Evolutionary conservation across 2,888 invertebrate species (phyloP).

Genomic region (Standfussiana lucernea): DNA sequence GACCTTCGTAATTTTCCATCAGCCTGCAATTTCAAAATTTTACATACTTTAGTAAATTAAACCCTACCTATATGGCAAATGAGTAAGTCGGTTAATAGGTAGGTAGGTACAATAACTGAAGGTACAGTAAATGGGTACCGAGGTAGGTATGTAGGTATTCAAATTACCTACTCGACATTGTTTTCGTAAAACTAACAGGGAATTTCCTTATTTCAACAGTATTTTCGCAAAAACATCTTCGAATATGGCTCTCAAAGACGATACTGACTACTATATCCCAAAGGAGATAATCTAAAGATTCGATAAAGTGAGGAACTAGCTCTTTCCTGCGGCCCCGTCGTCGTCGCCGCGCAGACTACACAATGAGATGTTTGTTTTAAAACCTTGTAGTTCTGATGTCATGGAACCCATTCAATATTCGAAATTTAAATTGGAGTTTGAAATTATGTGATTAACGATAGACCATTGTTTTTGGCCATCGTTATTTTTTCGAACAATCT

Average conservation of each 20-base stretch:
- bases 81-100: background rate
- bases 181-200: constrained; percentile 39
- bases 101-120: background rate
- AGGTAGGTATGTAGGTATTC: background rate
- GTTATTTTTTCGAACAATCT: background rate
- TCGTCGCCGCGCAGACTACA: constrained; percentile 37
- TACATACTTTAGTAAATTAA: background rate
- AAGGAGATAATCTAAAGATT: constrained; percentile 62
- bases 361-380: constrained; percentile 52
- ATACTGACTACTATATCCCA: constrained; percentile 57
- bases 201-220: constrained; percentile 40
- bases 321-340: constrained; percentile 31
- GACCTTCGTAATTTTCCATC: background rate
- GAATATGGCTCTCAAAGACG: constrained; percentile 46
- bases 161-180: constrained; percentile 20
- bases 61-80: background rate
- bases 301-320: constrained; percentile 53
- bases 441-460: background rate
- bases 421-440: background rate
- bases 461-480: too few species aligned
- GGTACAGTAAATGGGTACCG: background rate
- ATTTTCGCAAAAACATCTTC: constrained; percentile 42
- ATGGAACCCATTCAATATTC: constrained; percentile 1
- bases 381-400: constrained; percentile 24
- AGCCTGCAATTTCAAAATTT: background rate